Percentiles rank a stretch among this genome's conserved stretches.
phyloP scores from a whole-genome alignment of 64 coral and sea anemone species.

The Orbicella faveolata region DNA sequence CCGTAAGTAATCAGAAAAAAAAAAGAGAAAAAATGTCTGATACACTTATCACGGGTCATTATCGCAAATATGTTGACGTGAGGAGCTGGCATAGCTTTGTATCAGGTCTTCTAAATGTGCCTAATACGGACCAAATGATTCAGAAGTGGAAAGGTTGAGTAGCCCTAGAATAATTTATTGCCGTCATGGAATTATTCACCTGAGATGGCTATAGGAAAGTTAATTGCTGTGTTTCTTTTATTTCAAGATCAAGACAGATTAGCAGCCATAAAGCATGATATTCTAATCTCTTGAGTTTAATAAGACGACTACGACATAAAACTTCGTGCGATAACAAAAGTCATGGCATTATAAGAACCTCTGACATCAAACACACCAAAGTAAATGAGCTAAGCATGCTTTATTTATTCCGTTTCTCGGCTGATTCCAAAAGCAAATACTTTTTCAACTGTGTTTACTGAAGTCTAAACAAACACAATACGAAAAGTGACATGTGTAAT shows the following conservation, averaged over 20 bases:
- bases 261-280: background rate
- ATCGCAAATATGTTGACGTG: too few species aligned
- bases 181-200: background rate
- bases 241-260: constrained; percentile 17
- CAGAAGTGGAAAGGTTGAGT: background rate
- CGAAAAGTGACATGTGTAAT: background rate
- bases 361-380: background rate
- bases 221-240: background rate
- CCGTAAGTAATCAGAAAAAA: too few species aligned
- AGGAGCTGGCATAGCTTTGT: background rate
- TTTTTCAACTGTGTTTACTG: constrained; percentile 24
- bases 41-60: too few species aligned
- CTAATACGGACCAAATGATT: background rate
- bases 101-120: background rate
- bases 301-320: background rate
- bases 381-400: background rate
- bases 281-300: constrained; percentile 12
- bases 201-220: background rate
- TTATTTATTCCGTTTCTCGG: background rate
- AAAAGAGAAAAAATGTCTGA: too few species aligned
- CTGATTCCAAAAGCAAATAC: constrained; percentile 2
- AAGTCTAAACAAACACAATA: constrained; percentile 19
- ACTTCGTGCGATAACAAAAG: too few species aligned
- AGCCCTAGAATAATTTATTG: background rate
- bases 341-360: background rate